A percentile compares a stretch with the other conserved stretches of the same genome.
phyloP scores from a whole-genome alignment of 2,113 vertebrate species.

The Poeciliopsis prolifica region DNA sequence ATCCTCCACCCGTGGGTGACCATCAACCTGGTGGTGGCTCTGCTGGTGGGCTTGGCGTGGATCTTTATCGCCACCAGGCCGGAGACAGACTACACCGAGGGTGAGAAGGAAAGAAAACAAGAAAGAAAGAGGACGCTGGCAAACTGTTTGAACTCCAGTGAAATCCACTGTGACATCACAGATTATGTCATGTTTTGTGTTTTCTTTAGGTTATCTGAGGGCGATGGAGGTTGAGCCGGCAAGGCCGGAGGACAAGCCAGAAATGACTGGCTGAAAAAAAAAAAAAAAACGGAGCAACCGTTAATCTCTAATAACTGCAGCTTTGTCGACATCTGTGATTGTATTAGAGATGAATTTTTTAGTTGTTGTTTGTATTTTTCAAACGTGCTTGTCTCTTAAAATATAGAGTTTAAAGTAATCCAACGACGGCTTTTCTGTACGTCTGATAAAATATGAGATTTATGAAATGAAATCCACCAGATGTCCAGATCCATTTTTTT shows the following conservation, averaged over 20 bases:
- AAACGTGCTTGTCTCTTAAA: conserved; percentile 36
- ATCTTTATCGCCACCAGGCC: conserved; percentile 87
- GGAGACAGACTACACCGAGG: conserved; percentile 89
- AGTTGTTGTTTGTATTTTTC: conserved; percentile 35
- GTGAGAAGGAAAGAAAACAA: conserved; percentile 63
- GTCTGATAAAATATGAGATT: no score
- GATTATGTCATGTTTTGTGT: background rate
- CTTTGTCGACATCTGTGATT: conserved; percentile 16
- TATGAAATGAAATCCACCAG: background rate
- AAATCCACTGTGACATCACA: background rate
- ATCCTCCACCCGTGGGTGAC: conserved; percentile 91
- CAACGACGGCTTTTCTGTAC: background rate
- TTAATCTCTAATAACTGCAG: background rate
- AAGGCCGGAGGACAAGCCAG: conserved; percentile 76
- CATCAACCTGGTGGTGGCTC: conserved; percentile 90
- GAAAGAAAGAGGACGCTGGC: background rate
- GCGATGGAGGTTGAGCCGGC: conserved; percentile 83
- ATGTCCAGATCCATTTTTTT: background rate
- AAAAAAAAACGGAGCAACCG: no score
- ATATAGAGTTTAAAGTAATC: conserved; percentile 44
- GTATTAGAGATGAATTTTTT: conserved; percentile 15
- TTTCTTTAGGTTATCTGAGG: conserved; percentile 82
- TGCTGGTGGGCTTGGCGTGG: conserved; percentile 92
- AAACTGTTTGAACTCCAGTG: background rate
- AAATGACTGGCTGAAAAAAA: conserved; percentile 73